A percentile compares a stretch with the other conserved stretches of the same genome.
Evolutionary conservation across 2,888 invertebrate species (phyloP).

Genomic region (Gisinianus flammeolus): DNA sequence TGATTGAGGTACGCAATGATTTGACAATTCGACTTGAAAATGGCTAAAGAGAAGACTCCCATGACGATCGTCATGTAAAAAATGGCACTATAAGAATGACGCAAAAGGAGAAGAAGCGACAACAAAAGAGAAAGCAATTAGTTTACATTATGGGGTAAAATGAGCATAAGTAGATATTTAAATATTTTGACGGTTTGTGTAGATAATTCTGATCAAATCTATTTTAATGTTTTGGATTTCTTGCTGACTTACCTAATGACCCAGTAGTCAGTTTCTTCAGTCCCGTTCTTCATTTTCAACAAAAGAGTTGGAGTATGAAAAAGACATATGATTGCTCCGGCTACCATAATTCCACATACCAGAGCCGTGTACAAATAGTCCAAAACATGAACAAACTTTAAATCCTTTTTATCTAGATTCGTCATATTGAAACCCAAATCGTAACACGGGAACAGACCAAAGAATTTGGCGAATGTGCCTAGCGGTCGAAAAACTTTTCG

Average conservation of each 20-base stretch:
- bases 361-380: conserved; percentile 53
- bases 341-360: conserved; percentile 43
- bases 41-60: conserved; percentile 50
- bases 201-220: too few species aligned
- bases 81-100: too few species aligned
- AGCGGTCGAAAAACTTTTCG: conserved; percentile 50
- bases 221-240: too few species aligned
- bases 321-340: conserved; percentile 46
- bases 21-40: conserved; percentile 45
- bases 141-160: too few species aligned
- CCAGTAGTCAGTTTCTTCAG: conserved; percentile 46
- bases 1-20: conserved; percentile 48
- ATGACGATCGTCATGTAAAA: conserved; percentile 46
- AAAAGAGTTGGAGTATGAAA: conserved; percentile 37
- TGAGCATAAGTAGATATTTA: too few species aligned
- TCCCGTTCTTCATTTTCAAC: conserved; percentile 1
- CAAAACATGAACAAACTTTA: conserved; percentile 43
- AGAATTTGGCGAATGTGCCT: conserved; percentile 49
- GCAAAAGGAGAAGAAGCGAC: too few species aligned
- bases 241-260: conserved; percentile 28
- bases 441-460: conserved; percentile 55
- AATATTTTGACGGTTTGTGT: too few species aligned
- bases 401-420: conserved; percentile 23
- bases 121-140: too few species aligned
- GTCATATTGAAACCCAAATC: conserved; percentile 48